These are phyloP conservation scores for Agriopis leucophaearia DNA, from an alignment of 2,888 invertebrate genomes.

Conservation along the genomic window DNA sequence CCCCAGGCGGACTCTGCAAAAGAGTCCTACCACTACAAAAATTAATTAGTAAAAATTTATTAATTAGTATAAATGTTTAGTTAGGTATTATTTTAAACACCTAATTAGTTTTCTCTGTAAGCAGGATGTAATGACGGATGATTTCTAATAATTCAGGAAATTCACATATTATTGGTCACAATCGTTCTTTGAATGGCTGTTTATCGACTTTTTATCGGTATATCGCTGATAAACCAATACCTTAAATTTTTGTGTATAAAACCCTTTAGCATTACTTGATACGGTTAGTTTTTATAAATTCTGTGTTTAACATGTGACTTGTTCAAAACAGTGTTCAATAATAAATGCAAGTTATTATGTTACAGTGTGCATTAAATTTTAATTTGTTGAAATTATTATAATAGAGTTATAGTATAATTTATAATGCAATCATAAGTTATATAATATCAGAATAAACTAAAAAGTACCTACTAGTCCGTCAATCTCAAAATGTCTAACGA, in stretches of 20 bases:
- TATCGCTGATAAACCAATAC: slow-evolving; percentile 22
- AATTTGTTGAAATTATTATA: background rate
- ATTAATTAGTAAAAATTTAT: no score
- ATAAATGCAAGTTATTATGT: background rate
- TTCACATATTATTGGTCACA: slow-evolving; percentile 12
- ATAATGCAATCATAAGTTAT: background rate
- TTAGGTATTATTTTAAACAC: background rate
- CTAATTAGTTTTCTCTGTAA: slow-evolving; percentile 1
- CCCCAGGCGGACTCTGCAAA: no score
- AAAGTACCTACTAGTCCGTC: background rate
- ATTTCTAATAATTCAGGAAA: slow-evolving; percentile 21
- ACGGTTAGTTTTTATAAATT: background rate
- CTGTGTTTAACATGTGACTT: background rate
- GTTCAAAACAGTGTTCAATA: background rate
- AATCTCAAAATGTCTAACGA: slow-evolving; percentile 15
- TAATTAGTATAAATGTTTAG: no score
- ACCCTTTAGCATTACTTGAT: background rate
- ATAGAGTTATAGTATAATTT: background rate
- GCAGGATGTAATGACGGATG: background rate
- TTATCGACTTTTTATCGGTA: slow-evolving; percentile 24
- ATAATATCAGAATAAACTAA: background rate
- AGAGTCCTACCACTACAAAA: no score
- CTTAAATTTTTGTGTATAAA: slow-evolving; percentile 15
- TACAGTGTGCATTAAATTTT: background rate
- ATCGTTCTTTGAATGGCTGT: slow-evolving; percentile 16